These are phyloP conservation scores for Ibycter americanus DNA, from an alignment of 2,797 vertebrate species.

Conservation along the genomic window DNA sequence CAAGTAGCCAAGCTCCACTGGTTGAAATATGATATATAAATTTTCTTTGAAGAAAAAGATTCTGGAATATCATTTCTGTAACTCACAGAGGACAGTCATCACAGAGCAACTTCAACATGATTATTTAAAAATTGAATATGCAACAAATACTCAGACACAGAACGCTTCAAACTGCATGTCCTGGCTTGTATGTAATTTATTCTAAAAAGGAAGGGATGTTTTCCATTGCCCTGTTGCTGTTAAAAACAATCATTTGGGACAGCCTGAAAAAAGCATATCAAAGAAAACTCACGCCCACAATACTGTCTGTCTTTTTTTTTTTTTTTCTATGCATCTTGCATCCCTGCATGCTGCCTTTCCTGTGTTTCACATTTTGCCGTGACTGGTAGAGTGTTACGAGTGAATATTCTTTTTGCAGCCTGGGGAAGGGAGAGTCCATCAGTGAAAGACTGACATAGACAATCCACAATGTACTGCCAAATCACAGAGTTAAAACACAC, in stretches of 20 bases:
- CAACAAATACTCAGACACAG: background rate
- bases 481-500: background rate
- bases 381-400: background rate
- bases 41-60: background rate
- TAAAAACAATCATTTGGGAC: background rate
- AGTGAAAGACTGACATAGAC: background rate
- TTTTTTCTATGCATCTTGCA: background rate
- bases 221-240: background rate
- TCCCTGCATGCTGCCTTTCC: background rate
- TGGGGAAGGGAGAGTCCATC: background rate
- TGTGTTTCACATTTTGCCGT: background rate
- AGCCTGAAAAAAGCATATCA: background rate
- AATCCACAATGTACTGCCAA: background rate
- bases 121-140: background rate
- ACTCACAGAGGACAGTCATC: background rate
- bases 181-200: background rate
- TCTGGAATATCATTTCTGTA: background rate
- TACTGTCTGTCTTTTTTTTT: background rate
- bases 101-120: background rate
- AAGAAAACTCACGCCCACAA: background rate
- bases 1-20: background rate
- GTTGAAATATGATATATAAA: background rate
- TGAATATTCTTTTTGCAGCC: background rate
- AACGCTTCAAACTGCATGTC: background rate
- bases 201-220: background rate